Percentiles rank a stretch among this genome's conserved stretches.
Evolutionary conservation across 30 jellyfish, hydroid and myxozoan genomes (phyloP).

Genomic region (Aurelia aurita complex sp. Pacific): DNA sequence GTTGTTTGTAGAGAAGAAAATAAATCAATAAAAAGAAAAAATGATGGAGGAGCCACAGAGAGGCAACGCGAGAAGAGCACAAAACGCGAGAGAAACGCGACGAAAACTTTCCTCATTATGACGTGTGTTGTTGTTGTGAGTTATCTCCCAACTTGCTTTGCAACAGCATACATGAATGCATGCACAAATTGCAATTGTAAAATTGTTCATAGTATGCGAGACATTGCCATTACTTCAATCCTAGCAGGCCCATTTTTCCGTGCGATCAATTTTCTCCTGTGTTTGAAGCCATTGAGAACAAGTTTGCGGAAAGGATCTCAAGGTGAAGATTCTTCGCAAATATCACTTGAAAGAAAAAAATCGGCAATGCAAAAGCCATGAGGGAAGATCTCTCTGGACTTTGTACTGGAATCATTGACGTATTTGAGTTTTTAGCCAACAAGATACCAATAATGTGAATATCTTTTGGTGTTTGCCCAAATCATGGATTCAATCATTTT

Average conservation of each 20-base stretch:
- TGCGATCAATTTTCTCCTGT: slow-evolving; percentile 14
- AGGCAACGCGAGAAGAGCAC: not conserved
- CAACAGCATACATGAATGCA: slow-evolving; percentile 29
- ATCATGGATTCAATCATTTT: too few relatives aligned
- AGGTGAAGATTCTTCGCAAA: not conserved
- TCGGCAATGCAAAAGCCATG: not conserved
- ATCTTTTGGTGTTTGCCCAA: too few relatives aligned
- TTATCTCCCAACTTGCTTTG: slow-evolving; percentile 33
- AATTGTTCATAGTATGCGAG: slow-evolving; percentile 31
- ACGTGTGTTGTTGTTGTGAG: slow-evolving; percentile 12
- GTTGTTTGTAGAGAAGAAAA: not conserved
- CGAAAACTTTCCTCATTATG: slow-evolving; percentile 33
- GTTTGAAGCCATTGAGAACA: slow-evolving; percentile 25
- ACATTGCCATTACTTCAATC: slow-evolving; percentile 24
- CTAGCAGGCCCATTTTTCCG: slow-evolving; percentile 29
- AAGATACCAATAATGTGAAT: too few relatives aligned
- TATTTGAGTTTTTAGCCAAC: too few relatives aligned
- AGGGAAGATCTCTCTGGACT: too few relatives aligned
- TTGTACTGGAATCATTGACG: too few relatives aligned
- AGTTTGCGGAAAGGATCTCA: not conserved
- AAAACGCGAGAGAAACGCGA: slow-evolving; percentile 21
- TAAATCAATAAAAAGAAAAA: not conserved
- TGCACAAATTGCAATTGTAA: slow-evolving; percentile 28
- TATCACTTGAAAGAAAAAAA: too few relatives aligned
- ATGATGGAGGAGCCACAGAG: not conserved